phyloP scores from a whole-genome alignment of 2,113 vertebrate species.

The Gambusia affinis region DNA sequence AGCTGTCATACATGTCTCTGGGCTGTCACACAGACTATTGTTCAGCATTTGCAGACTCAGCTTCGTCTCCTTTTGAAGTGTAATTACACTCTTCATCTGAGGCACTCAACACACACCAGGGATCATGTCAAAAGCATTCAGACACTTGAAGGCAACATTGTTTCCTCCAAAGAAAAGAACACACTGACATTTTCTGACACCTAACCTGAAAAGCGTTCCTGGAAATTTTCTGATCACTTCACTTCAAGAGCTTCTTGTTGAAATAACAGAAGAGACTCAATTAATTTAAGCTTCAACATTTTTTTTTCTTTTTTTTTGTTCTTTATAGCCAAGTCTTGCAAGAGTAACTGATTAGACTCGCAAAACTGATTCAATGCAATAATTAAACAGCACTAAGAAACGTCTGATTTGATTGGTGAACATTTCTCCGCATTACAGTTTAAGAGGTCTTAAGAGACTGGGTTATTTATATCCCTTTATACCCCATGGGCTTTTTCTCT shows the following conservation, averaged over 20 bases:
- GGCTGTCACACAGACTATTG: conserved; percentile 22
- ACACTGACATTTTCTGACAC: background rate
- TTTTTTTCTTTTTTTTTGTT: background rate
- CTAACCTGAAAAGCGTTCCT: conserved; percentile 5
- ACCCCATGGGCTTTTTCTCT: too few species aligned
- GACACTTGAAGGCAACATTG: conserved; percentile 9
- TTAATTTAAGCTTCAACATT: background rate
- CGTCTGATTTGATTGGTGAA: background rate
- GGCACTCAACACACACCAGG: conserved; percentile 19
- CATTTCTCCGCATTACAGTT: background rate
- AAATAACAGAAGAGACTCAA: background rate
- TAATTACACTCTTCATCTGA: conserved; percentile 49
- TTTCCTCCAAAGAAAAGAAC: conserved; percentile 1
- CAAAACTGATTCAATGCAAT: background rate
- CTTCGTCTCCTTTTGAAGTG: conserved; percentile 41
- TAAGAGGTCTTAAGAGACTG: too few species aligned
- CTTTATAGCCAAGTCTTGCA: background rate
- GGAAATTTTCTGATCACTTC: background rate
- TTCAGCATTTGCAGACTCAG: conserved; percentile 27
- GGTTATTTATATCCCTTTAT: too few species aligned
- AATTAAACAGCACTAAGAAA: background rate
- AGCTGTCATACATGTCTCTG: conserved; percentile 35
- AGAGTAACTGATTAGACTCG: background rate
- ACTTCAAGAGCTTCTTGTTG: background rate
- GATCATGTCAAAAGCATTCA: conserved; percentile 29